Base-by-base conservation (phyloP, 1,140 invertebrate species). In the Drosophila mayri region DNA sequence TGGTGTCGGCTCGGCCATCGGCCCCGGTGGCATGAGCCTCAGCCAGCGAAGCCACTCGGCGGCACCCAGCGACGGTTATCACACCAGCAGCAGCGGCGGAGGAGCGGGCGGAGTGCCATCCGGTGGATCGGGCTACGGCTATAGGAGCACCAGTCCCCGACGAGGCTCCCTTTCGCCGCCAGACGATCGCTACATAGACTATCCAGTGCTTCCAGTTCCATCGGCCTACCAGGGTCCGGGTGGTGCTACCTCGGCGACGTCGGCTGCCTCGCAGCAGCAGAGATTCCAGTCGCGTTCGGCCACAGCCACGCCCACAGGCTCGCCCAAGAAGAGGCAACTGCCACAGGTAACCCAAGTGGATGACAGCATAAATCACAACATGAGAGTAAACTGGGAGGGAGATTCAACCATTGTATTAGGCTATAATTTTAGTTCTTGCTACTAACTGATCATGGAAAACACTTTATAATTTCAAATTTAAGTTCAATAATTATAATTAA, bases 241-340 rank as follows among this genome's bases (percentile, higher is more conserved):
- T 66, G 18, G 60, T 46, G 55, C 58, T 43, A 49, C 44, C 44
- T 55, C 55, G 40, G 77, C 71, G 30, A 54, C 90, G 14, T 55
- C 90, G 37, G 76, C 78, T 37, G 65, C 86, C 16, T 49, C 87
- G 73, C 94, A 94, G 74, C 93, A 94, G 47, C 94, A 93, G 60
- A 95, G 96, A 75, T 96, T 96, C 86, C 95, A 96, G 88, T 97
- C 97, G 32, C 95, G 97, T 41, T 98, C 97, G 46, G 97, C 97
- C 40, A 98, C 97, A 37, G 97, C 97, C 35, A 98, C 98, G n/a
- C 98, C 98, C 49, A 97, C 97, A 32, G 97, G 97, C 43, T 98
- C 98, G 38, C 98, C 98, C 30, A 98, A 99, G 94, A 99, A 99
- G 93, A 94, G 98, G 70, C 98, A 99, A 94, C 95, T 99, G 77